These are phyloP conservation scores for Ictidomys tridecemlineatus DNA, from an alignment of 2,113 vertebrate species.

Conservation along the genomic window DNA sequence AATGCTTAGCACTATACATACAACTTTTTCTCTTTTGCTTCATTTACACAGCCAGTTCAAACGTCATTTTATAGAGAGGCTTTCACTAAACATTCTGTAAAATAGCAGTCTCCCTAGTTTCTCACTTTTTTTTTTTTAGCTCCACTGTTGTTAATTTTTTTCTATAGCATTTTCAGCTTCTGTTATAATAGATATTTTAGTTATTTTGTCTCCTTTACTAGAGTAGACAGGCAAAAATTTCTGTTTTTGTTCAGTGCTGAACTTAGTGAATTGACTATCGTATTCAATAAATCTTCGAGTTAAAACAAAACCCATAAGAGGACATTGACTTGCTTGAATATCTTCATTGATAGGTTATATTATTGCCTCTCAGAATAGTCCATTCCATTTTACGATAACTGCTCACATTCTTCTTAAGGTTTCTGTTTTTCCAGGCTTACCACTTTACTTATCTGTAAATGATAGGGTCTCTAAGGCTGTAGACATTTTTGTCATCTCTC, in stretches of 20 bases:
- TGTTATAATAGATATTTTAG: not conserved
- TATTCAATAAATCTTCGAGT: conserved; percentile 25
- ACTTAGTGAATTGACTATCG: not conserved
- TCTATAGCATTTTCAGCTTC: not conserved
- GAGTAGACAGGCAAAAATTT: conserved; percentile 1
- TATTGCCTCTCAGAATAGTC: not conserved
- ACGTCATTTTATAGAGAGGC: not conserved
- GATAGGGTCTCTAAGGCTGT: not conserved
- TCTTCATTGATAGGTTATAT: not conserved
- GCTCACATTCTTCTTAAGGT: not conserved
- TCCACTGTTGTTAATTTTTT: not conserved
- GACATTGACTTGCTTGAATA: not conserved
- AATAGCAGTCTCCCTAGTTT: not conserved
- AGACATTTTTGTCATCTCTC: not conserved
- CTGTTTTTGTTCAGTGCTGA: not conserved
- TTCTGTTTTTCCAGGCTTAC: not conserved
- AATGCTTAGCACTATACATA: not conserved
- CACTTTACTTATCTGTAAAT: not conserved
- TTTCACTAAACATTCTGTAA: not conserved
- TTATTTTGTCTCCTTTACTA: not conserved
- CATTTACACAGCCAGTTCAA: not conserved
- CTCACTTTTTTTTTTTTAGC: not conserved
- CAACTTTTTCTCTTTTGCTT: not conserved
- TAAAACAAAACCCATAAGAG: not conserved
- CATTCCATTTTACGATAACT: not conserved